Evolutionary conservation across 2,888 invertebrate species (phyloP), one percentile per base, ranked within the genome.

Genomic region (Abscondita cerata): DNA sequence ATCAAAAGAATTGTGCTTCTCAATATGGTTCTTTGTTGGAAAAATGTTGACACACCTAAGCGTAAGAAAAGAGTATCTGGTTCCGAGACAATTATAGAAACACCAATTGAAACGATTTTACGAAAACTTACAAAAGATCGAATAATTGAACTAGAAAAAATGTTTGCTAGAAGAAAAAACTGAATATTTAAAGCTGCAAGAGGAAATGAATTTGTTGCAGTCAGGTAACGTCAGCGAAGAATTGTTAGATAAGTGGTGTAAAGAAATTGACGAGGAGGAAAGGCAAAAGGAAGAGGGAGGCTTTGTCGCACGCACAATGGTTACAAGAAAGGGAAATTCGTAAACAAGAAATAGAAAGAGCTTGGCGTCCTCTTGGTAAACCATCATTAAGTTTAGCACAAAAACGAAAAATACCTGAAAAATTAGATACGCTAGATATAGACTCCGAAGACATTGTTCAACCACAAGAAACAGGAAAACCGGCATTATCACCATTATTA

Each of bases 1-100:
- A 94, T 0, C 94, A 93, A 75, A 92, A 91, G 79, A 90, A 90
- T 69, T 96, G 96, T 81, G 95, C 95, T 0, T 87, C 92, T 0
- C 96, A 96, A 74, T 97, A 96, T 80, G 90, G 91, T 11, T 87
- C 87, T 15, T 78, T 95, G 5, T 78, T 95, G 13, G 93, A 93
- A 73, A n/a, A 89, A 90, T 78, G 89, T 91, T 9, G 95, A 92
- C 77, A 91, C 89, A 5, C 93, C 94, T 0, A 95, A 92, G 81
- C 84, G 93, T 1, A 95, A 93, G 74, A 96, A 92, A 76, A 84
- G 89, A 15, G 87, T 84, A 70, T 86, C 86, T 55, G 85, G 81
- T 33, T 69, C 66, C 51, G 86, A 78, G 38, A 68, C 82, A 25
- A 83, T 83, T 54, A 76, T 82, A 12, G 89, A 89, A 75, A 91